phyloP scores from a whole-genome alignment of 2,888 invertebrate genomes.

The Artemia sp. region DNA sequence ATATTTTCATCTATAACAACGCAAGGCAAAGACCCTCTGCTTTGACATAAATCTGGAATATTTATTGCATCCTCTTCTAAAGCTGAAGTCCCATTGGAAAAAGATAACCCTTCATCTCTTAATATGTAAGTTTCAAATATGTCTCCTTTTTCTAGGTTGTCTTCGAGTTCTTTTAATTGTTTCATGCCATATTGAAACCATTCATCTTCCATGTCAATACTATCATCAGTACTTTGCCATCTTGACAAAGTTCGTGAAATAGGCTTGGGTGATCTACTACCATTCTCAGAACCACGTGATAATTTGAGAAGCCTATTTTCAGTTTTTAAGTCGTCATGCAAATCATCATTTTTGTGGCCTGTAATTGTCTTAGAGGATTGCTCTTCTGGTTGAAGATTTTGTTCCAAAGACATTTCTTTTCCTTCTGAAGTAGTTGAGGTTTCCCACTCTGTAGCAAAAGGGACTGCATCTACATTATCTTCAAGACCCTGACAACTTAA shows the following conservation, averaged over 20 bases:
- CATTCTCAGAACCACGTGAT: conserved; percentile 59
- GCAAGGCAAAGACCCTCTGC: neutral
- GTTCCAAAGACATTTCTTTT: too few species aligned
- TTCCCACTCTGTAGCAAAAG: too few species aligned
- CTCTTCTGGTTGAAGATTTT: conserved; percentile 22
- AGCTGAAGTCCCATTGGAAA: neutral
- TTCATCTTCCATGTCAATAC: conserved; percentile 81
- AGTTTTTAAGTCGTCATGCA: neutral
- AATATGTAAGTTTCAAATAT: neutral
- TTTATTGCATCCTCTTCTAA: neutral
- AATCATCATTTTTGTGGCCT: conserved; percentile 28
- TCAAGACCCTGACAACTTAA: too few species aligned
- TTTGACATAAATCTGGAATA: neutral
- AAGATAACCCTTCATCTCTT: neutral
- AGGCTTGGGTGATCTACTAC: conserved; percentile 72
- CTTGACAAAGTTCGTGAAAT: conserved; percentile 67
- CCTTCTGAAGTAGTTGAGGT: too few species aligned
- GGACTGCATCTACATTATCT: too few species aligned
- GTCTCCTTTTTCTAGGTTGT: conserved; percentile 30
- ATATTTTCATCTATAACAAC: conserved; percentile 4
- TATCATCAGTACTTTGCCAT: conserved; percentile 76
- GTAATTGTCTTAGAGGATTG: conserved; percentile 26
- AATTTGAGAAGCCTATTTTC: neutral
- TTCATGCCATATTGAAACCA: conserved; percentile 78
- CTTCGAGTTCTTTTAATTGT: conserved; percentile 68